Evolutionary conservation across 2,113 vertebrate genomes (phyloP).

Genomic region (Laticauda laticaudata): DNA sequence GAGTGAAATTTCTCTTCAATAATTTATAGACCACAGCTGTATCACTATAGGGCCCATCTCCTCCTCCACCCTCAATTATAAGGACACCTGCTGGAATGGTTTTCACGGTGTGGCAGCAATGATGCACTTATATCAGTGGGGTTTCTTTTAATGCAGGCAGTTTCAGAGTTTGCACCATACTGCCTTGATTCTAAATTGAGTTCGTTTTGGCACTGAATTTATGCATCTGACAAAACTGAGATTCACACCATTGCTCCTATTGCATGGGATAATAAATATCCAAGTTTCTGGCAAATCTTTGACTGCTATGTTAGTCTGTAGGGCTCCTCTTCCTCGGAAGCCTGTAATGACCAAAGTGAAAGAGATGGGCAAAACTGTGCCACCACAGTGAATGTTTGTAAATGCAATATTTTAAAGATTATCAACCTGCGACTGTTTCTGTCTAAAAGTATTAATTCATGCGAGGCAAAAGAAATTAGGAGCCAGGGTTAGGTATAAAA

Average conservation of each 20-base stretch:
- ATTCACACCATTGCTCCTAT: constrained; percentile 38
- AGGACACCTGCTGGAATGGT: not conserved
- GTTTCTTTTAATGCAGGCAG: not conserved
- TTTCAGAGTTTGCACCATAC: constrained; percentile 11
- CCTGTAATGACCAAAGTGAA: constrained; percentile 58
- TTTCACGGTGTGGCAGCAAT: not conserved
- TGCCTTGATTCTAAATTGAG: constrained; percentile 14
- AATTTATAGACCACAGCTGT: constrained; percentile 45
- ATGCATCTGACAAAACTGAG: constrained; percentile 48
- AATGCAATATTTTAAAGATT: not conserved
- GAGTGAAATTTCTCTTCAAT: constrained; percentile 7
- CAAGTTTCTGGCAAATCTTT: constrained; percentile 60
- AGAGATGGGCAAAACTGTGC: constrained; percentile 36
- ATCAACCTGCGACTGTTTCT: not conserved
- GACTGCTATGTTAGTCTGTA: constrained; percentile 53
- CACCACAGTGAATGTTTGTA: not conserved
- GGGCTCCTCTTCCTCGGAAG: constrained; percentile 56
- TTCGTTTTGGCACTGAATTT: constrained; percentile 45
- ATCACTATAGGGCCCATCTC: constrained; percentile 7
- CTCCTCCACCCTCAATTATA: not conserved
- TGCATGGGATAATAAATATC: constrained; percentile 58
- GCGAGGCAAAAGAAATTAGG: not conserved
- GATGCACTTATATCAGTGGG: not conserved
- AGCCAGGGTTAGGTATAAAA: not conserved
- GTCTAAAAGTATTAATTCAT: not conserved